Percentiles rank a stretch among this genome's conserved stretches.
phyloP scores from a whole-genome alignment of 2,888 invertebrate species.

The Cosmopolites sordidus region DNA sequence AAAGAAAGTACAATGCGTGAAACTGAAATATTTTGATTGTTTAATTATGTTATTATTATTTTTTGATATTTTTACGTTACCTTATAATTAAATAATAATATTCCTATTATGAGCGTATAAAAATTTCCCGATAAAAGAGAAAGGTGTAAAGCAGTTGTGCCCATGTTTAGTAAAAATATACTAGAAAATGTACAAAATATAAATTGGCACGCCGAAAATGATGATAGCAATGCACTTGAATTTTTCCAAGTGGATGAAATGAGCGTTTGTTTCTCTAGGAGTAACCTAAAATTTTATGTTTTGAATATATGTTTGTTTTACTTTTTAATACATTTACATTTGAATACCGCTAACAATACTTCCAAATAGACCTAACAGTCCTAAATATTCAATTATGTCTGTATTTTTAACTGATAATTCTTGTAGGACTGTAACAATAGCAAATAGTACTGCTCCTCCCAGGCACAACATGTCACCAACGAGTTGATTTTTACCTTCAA shows the following conservation, averaged over 20 bases:
- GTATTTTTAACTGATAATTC: conserved; percentile 77
- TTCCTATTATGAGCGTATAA: conserved; percentile 76
- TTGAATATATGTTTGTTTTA: not conserved
- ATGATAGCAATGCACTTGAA: conserved; percentile 56
- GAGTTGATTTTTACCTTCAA: conserved; percentile 68
- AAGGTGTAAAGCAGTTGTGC: conserved; percentile 78
- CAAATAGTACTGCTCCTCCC: conserved; percentile 72
- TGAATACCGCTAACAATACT: conserved; percentile 73
- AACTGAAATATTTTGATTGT: conserved; percentile 57
- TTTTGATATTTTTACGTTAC: conserved; percentile 55
- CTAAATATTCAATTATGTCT: conserved; percentile 74
- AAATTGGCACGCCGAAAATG: conserved; percentile 64
- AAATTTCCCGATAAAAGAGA: conserved; percentile 80
- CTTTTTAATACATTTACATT: conserved; percentile 58
- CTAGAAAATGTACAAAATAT: conserved; percentile 73
- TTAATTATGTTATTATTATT: not conserved
- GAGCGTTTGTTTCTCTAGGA: conserved; percentile 67
- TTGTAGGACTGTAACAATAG: conserved; percentile 74
- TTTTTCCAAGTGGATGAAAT: conserved; percentile 61
- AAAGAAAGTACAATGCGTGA: conserved; percentile 76
- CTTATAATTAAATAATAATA: conserved; percentile 76
- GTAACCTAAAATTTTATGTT: conserved; percentile 45
- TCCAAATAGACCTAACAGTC: conserved; percentile 76
- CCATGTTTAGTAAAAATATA: conserved; percentile 69
- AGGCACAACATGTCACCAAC: conserved; percentile 81